A percentile compares a stretch with the other conserved stretches of the same genome.
Evolutionary conservation across 92 coral and sea anemone species (phyloP).

Genomic region (Diadumene lineata): DNA sequence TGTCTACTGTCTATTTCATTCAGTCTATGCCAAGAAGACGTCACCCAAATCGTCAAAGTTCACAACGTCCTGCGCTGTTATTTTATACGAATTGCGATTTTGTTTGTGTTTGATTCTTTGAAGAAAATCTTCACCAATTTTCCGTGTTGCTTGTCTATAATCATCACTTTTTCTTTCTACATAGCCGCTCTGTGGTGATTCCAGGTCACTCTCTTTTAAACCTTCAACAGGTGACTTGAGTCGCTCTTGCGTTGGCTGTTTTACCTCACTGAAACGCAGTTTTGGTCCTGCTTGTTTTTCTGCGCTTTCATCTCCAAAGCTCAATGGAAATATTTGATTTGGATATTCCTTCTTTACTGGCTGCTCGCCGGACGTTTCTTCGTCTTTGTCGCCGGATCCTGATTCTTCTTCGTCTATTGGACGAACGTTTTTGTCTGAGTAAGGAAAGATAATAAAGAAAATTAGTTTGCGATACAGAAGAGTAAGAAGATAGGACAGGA

Average conservation of each 20-base stretch:
- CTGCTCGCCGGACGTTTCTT: conserved; percentile 16
- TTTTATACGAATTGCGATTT: not conserved
- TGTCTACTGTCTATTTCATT: not conserved
- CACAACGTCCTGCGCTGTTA: not conserved
- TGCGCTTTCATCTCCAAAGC: not conserved
- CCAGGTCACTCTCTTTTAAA: not conserved
- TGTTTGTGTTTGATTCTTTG: not conserved
- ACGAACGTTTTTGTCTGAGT: not conserved
- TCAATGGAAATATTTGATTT: not conserved
- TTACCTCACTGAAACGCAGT: not conserved
- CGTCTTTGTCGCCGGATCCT: conserved; percentile 25
- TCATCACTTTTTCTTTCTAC: conserved; percentile 2
- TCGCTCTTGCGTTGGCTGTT: not conserved
- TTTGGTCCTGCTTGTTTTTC: not conserved
- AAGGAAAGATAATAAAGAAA: not conserved
- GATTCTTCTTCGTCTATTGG: conserved; percentile 40
- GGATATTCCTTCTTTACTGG: not conserved
- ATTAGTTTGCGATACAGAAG: not conserved
- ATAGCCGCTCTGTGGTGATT: not conserved
- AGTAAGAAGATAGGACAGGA: not conserved
- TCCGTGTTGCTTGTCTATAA: not conserved
- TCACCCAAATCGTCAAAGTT: not conserved
- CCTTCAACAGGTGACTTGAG: not conserved
- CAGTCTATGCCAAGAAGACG: not conserved
- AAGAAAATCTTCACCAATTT: conserved; percentile 27